Conservation (phyloP, 2,797 vertebrate species). For the Tragopan temminckii region DNA sequence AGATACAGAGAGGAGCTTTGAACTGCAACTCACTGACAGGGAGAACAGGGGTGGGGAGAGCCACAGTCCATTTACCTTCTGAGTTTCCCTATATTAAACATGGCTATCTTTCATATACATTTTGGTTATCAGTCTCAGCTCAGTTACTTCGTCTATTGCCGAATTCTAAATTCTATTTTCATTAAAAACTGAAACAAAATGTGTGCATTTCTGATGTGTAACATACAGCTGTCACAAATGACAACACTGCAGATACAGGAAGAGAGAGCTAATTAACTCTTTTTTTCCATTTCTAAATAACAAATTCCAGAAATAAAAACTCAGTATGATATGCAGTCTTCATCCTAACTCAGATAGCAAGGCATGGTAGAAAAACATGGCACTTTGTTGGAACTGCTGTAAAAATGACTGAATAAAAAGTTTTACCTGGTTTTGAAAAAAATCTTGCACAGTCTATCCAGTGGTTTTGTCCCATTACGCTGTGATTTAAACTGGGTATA, state of each 20-base stretch:
- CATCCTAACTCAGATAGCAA: background rate
- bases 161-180: fast-evolving
- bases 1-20: background rate
- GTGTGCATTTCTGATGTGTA: background rate
- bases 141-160: background rate
- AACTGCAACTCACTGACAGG: background rate
- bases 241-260: background rate
- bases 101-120: fast-evolving
- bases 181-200: background rate
- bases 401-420: background rate
- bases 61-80: background rate
- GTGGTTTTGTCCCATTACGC: background rate
- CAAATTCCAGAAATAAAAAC: background rate
- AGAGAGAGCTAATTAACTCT: background rate
- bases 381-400: background rate
- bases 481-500: background rate
- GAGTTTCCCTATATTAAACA: background rate
- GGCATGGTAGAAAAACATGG: background rate
- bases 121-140: background rate
- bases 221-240: background rate
- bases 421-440: background rate
- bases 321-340: background rate
- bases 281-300: constrained; percentile 19
- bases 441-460: background rate
- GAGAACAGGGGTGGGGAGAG: fast-evolving